phyloP scores from a whole-genome alignment of 2,797 vertebrate genomes.

The Halcyon smyrnensis region DNA sequence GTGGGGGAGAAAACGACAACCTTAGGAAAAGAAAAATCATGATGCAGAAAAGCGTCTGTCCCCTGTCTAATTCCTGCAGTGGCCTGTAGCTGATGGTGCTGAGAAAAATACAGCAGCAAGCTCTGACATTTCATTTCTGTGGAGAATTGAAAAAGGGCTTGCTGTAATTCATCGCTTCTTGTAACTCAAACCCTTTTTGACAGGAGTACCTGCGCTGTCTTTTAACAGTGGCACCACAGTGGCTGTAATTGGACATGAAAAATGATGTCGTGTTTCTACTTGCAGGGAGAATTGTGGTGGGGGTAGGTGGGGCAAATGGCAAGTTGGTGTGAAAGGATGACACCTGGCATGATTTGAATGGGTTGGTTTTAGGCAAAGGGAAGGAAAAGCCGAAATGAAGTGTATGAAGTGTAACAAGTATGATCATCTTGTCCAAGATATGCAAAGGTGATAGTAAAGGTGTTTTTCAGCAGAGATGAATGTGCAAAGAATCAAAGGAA shows the following conservation, averaged over 20 bases:
- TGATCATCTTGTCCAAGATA: not conserved
- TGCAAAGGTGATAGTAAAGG: not conserved
- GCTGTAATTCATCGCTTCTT: slow-evolving; percentile 70
- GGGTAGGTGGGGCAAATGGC: not conserved
- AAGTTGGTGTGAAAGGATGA: not conserved
- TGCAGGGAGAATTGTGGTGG: not conserved
- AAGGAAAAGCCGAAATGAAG: not conserved
- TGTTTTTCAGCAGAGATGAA: not conserved
- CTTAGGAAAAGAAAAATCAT: slow-evolving; percentile 43
- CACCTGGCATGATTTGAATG: not conserved
- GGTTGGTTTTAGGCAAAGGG: not conserved
- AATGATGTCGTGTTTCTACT: slow-evolving; percentile 47
- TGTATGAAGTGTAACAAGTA: not conserved
- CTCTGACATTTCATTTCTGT: slow-evolving; percentile 77
- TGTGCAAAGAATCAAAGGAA: not conserved
- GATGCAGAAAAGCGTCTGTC: slow-evolving; percentile 62
- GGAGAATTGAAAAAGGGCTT: slow-evolving; percentile 74
- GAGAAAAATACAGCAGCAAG: slow-evolving; percentile 70
- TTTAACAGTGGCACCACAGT: slow-evolving; percentile 64
- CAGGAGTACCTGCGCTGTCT: slow-evolving; percentile 63
- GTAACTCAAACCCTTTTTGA: slow-evolving; percentile 71
- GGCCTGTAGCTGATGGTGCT: slow-evolving; percentile 63
- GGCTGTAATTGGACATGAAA: slow-evolving; percentile 71
- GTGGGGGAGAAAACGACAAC: not conserved
- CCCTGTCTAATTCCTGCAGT: slow-evolving; percentile 63